phyloP scores from a whole-genome alignment of 2,888 invertebrate species.

The Nomada goodeniana region DNA sequence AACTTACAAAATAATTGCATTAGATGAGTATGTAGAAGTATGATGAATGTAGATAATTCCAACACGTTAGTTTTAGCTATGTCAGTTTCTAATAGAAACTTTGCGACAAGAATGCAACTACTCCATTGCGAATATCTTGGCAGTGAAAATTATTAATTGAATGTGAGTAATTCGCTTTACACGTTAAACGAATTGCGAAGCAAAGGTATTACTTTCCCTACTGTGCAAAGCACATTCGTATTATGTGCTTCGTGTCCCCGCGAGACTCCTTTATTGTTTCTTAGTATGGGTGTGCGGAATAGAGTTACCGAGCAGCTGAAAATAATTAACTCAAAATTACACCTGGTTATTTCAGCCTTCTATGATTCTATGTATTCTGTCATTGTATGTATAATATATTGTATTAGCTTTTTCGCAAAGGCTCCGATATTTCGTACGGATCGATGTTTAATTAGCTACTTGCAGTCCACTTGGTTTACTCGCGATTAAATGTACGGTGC shows the following conservation, averaged over 20 bases:
- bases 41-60: neutral
- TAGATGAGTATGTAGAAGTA: neutral
- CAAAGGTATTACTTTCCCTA: neutral
- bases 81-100: too few relatives aligned
- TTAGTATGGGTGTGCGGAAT: conserved; percentile 22
- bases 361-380: too few relatives aligned
- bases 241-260: neutral
- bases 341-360: neutral
- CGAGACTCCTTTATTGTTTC: conserved; percentile 15
- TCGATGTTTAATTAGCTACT: neutral
- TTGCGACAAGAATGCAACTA: too few relatives aligned
- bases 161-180: too few relatives aligned
- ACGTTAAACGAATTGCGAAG: too few relatives aligned
- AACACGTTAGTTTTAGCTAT: neutral
- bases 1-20: conserved; percentile 3
- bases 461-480: neutral
- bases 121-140: too few relatives aligned
- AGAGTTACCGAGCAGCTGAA: conserved; percentile 21
- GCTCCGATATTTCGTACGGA: neutral
- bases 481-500: neutral
- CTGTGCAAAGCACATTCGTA: neutral
- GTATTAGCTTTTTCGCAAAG: neutral
- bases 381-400: too few relatives aligned
- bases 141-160: too few relatives aligned
- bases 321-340: conserved; percentile 17